phyloP scores from a whole-genome alignment of 2,797 vertebrate species.

The Eulemur mongoz region DNA sequence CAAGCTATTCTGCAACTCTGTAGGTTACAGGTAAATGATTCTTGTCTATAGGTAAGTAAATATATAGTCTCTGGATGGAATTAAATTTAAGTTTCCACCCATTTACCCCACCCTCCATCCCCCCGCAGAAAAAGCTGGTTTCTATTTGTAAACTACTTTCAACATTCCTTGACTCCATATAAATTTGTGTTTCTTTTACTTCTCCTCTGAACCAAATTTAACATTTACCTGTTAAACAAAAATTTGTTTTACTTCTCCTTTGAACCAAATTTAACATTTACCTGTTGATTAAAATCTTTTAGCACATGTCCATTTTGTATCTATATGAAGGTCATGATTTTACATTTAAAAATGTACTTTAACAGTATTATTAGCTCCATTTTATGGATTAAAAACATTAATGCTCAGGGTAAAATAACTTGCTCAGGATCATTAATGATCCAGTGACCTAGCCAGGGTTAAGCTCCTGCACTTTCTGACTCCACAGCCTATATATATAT shows the following conservation, averaged over 20 bases:
- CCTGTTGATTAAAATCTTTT: background rate
- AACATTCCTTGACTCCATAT: background rate
- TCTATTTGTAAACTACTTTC: background rate
- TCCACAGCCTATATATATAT: background rate
- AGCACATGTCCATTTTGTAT: background rate
- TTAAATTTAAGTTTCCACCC: background rate
- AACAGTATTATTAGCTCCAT: background rate
- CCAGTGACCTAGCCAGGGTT: background rate
- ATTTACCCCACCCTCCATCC: background rate
- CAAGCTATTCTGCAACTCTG: background rate
- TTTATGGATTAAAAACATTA: background rate
- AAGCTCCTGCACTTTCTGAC: background rate
- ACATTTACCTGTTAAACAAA: constrained; percentile 11
- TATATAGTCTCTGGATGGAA: background rate
- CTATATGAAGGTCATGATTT: background rate
- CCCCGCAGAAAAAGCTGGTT: background rate
- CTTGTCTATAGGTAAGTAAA: background rate
- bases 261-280: constrained; percentile 12
- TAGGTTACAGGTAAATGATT: background rate
- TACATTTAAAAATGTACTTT: background rate
- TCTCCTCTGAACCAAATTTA: background rate
- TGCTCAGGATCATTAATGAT: background rate
- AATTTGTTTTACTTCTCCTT: background rate
- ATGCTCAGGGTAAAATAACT: background rate
- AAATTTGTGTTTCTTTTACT: background rate